Evolutionary conservation across 2,888 invertebrate genomes (phyloP).

Genomic region (Ceramica pisi): DNA sequence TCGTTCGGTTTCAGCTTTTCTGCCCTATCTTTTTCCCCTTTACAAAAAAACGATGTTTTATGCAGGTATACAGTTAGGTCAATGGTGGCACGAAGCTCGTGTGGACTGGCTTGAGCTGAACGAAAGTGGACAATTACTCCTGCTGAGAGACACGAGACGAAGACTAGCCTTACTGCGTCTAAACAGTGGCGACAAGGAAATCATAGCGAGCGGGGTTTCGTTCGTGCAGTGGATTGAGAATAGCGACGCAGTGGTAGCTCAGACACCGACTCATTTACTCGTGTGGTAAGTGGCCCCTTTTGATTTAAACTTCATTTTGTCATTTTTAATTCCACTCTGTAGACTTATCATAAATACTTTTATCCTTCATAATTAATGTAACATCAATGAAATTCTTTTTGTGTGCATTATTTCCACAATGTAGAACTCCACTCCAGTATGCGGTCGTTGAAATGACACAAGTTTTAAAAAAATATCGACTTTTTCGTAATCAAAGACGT

Average conservation of each 20-base stretch:
- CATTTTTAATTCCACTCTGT: too few relatives aligned
- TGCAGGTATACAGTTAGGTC: conserved; percentile 92
- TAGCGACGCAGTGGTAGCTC: conserved; percentile 99
- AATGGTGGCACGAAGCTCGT: conserved; percentile 97
- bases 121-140: conserved; percentile 97
- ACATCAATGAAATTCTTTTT: too few relatives aligned
- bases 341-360: too few relatives aligned
- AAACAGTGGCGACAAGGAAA: conserved; percentile 91
- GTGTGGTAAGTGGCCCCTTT: conserved; percentile 92
- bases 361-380: too few relatives aligned
- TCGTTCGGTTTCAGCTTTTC: too few relatives aligned
- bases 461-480: too few relatives aligned
- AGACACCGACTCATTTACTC: conserved; percentile 96
- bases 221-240: conserved; percentile 96
- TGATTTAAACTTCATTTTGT: too few relatives aligned
- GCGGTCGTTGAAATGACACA: too few relatives aligned
- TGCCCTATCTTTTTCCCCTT: not conserved
- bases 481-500: too few relatives aligned
- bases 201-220: conserved; percentile 93
- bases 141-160: conserved; percentile 97
- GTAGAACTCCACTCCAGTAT: too few relatives aligned
- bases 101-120: conserved; percentile 99
- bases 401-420: too few relatives aligned
- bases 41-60: not conserved
- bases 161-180: conserved; percentile 92